These are phyloP conservation scores for Anabas testudineus DNA, from an alignment of 2,797 vertebrate species.

Conservation along the genomic window DNA sequence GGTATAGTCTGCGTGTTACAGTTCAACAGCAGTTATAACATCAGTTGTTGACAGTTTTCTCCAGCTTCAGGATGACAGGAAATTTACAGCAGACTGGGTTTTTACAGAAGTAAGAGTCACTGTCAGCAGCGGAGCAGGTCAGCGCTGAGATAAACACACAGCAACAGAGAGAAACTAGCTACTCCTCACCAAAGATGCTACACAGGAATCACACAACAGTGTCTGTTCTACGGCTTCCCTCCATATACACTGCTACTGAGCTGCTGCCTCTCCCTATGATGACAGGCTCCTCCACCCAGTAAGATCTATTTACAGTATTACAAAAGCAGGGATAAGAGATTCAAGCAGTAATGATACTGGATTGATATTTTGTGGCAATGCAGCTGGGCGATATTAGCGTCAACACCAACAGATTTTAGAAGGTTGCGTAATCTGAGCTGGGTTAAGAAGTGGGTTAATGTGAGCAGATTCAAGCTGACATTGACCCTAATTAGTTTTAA, in stretches of 20 bases:
- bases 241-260: constrained; percentile 49
- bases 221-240: constrained; percentile 22
- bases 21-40: constrained; percentile 37
- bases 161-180: constrained; percentile 49
- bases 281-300: constrained; percentile 20
- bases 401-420: not conserved
- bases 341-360: constrained; percentile 31
- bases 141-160: constrained; percentile 46
- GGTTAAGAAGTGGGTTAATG: not conserved
- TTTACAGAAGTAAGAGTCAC: constrained; percentile 24
- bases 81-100: constrained; percentile 46
- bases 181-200: constrained; percentile 60
- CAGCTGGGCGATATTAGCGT: constrained; percentile 28
- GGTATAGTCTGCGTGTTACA: constrained; percentile 39
- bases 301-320: constrained; percentile 74
- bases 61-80: constrained; percentile 19
- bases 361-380: constrained; percentile 29
- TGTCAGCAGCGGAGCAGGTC: constrained; percentile 40
- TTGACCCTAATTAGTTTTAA: not conserved
- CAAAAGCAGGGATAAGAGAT: constrained; percentile 49
- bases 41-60: constrained; percentile 26
- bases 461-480: not conserved
- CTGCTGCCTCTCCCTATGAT: constrained; percentile 7
- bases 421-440: constrained; percentile 1
- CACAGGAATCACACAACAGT: constrained; percentile 42